These are phyloP conservation scores for Geothlypis trichas DNA, from an alignment of 2,113 vertebrate genomes.

Conservation along the genomic window DNA sequence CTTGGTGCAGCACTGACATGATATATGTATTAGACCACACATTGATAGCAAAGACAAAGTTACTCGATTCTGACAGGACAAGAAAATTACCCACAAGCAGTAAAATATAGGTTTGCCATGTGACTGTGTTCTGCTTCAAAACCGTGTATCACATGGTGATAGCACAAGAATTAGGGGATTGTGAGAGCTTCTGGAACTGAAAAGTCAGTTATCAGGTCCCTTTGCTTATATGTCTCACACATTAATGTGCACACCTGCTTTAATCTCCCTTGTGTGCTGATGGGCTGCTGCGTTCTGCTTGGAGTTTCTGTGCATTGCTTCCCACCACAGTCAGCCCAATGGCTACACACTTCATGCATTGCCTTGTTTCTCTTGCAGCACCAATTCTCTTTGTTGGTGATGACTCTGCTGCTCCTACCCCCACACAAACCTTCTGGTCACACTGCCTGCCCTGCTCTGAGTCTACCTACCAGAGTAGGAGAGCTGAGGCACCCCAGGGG, in stretches of 20 bases:
- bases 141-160: neutral
- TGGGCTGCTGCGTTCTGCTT: neutral
- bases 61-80: constrained; percentile 40
- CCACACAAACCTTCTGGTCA: neutral
- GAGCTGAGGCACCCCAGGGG: neutral
- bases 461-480: neutral
- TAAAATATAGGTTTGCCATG: constrained; percentile 28
- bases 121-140: neutral
- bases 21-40: constrained; percentile 62
- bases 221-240: neutral
- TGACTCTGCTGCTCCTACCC: neutral
- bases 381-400: neutral
- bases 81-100: constrained; percentile 47
- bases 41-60: constrained; percentile 45
- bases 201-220: neutral
- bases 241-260: neutral
- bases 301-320: neutral
- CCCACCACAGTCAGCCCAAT: neutral
- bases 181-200: neutral
- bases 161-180: neutral
- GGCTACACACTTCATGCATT: neutral
- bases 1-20: neutral
- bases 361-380: neutral
- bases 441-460: neutral
- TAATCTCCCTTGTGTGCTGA: neutral